phyloP scores from a whole-genome alignment of 2,113 vertebrate genomes.

The Dascyllus trimaculatus region DNA sequence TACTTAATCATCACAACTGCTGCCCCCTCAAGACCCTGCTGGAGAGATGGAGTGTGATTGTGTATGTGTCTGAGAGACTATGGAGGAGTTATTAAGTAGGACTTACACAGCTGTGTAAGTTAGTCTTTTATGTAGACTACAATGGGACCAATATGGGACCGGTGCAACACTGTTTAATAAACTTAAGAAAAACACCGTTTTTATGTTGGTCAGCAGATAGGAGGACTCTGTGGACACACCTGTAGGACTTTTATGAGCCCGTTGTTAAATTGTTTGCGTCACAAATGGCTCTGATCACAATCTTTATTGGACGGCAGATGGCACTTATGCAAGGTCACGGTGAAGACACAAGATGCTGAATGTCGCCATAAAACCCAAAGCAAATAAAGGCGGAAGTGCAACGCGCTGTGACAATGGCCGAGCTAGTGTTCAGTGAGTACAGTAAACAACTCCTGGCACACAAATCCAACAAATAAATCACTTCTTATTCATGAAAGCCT shows the following conservation, averaged over 20 bases:
- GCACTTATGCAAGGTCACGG: constrained; percentile 1
- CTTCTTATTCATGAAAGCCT: too few species aligned
- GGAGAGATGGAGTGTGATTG: not conserved
- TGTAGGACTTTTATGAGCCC: not conserved
- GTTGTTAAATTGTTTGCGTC: not conserved
- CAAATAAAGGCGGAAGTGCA: not conserved
- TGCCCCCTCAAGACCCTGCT: constrained; percentile 33
- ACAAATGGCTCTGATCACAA: not conserved
- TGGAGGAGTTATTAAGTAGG: not conserved
- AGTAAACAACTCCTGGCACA: too few species aligned
- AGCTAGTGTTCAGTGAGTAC: too few species aligned
- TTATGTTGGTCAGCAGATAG: not conserved
- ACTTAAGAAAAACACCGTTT: not conserved
- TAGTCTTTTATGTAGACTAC: not conserved
- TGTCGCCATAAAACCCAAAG: not conserved
- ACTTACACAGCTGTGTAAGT: not conserved
- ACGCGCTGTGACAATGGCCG: too few species aligned
- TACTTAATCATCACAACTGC: constrained; percentile 51
- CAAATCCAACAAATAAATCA: too few species aligned
- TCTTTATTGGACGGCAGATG: not conserved
- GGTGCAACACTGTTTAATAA: not conserved
- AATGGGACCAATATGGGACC: not conserved
- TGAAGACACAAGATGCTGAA: not conserved
- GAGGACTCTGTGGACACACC: not conserved
- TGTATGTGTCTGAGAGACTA: not conserved